Conservation (phyloP, 2,113 vertebrate genomes). For the Caranx ignobilis region DNA sequence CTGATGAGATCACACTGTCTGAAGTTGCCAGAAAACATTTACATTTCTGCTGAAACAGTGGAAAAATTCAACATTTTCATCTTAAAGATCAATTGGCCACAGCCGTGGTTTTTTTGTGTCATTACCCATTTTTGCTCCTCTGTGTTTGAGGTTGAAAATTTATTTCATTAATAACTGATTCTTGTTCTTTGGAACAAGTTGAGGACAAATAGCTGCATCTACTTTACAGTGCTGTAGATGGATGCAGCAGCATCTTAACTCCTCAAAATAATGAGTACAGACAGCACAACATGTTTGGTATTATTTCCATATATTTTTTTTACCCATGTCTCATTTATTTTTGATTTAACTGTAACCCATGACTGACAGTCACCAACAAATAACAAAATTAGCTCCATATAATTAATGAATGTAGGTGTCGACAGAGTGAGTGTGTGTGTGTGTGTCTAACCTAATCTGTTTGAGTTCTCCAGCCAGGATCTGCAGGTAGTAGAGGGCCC, state of each 20-base stretch:
- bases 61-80: background rate
- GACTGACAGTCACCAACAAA: background rate
- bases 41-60: background rate
- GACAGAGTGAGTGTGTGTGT: background rate
- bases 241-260: background rate
- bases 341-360: background rate
- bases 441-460: slow-evolving; percentile 90
- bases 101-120: background rate
- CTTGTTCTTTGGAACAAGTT: background rate
- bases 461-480: slow-evolving; percentile 94
- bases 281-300: too few relatives aligned
- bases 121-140: background rate
- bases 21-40: background rate
- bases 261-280: background rate
- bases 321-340: too few relatives aligned
- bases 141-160: background rate
- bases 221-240: background rate
- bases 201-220: background rate
- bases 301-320: too few relatives aligned
- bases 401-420: background rate
- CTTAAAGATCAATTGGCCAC: background rate
- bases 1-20: slow-evolving; percentile 6
- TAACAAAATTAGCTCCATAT: too few relatives aligned
- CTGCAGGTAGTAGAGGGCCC: slow-evolving; percentile 96
- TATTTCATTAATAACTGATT: background rate